Percentiles rank a stretch among this genome's conserved stretches.
phyloP scores from a whole-genome alignment of 1,140 invertebrate genomes.

The Zaprionus africanus region DNA sequence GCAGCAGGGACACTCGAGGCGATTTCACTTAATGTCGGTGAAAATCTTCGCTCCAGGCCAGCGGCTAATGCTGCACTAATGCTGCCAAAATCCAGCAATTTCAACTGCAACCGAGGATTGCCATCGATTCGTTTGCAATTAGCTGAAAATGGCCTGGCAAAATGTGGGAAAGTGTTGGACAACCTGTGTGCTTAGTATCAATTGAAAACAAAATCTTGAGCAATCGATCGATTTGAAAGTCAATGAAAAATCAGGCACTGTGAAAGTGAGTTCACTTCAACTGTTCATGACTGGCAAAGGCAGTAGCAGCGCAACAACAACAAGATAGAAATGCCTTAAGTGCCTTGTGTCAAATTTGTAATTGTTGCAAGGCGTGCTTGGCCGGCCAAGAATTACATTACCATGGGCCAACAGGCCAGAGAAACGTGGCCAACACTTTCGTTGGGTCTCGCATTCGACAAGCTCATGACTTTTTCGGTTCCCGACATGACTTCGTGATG shows the following conservation, averaged over 20 bases:
- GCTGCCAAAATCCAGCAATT: conserved; percentile 41
- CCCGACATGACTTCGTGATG: conserved; percentile 24
- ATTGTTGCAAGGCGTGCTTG: conserved; percentile 54
- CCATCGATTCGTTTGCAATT: conserved; percentile 47
- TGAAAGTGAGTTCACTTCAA: conserved; percentile 81
- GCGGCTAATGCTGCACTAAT: conserved; percentile 9
- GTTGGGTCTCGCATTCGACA: conserved; percentile 61
- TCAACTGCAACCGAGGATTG: neutral
- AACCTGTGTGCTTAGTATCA: conserved; percentile 32
- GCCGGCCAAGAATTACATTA: conserved; percentile 39
- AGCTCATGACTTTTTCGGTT: conserved; percentile 65
- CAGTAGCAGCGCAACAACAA: neutral
- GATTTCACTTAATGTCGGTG: conserved; percentile 58
- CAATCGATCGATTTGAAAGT: conserved; percentile 73
- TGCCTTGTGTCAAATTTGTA: conserved; percentile 77
- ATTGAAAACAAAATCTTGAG: conserved; percentile 70
- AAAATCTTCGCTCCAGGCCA: conserved; percentile 22
- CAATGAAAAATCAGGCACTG: conserved; percentile 53
- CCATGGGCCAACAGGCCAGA: conserved; percentile 35
- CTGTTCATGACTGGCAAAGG: conserved; percentile 52
- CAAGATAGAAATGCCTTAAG: conserved; percentile 39
- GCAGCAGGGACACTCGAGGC: conserved; percentile 66
- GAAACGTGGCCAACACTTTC: conserved; percentile 70
- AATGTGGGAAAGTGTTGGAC: conserved; percentile 70
- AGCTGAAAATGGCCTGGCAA: conserved; percentile 63